Evolutionary conservation across 1,140 invertebrate genomes (phyloP).

Genomic region (Patella vulgata): DNA sequence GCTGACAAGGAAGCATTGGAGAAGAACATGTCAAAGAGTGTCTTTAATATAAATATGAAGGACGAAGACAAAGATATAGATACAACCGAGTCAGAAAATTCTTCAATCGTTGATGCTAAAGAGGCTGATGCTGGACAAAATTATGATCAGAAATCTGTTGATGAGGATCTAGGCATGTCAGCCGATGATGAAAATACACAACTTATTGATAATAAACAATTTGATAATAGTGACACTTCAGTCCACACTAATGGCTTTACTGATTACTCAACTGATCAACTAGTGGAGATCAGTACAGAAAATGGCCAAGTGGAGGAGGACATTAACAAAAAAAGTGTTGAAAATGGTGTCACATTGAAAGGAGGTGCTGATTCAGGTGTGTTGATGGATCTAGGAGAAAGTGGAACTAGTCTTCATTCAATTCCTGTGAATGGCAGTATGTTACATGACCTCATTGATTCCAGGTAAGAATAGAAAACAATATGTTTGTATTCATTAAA

Average conservation of each 20-base stretch:
- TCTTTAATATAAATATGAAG: conserved; percentile 10
- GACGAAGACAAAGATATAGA: conserved; percentile 41
- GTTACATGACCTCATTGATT: conserved; percentile 38
- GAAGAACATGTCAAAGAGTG: neutral
- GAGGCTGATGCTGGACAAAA: conserved; percentile 11
- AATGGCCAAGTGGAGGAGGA: conserved; percentile 14
- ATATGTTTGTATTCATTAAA: conserved; percentile 1
- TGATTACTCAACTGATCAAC: neutral
- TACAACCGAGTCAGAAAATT: conserved; percentile 20
- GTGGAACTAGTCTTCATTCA: neutral
- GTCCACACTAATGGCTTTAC: conserved; percentile 6
- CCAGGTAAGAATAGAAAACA: conserved; percentile 35
- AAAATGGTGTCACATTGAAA: conserved; percentile 13
- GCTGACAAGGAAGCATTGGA: conserved; percentile 11
- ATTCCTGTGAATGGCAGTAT: conserved; percentile 15
- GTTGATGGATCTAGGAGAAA: conserved; percentile 19
- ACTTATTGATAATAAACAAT: neutral
- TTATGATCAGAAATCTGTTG: too few relatives aligned
- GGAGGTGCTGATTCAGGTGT: conserved; percentile 3
- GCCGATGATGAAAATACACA: neutral
- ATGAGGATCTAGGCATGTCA: neutral
- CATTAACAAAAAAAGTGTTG: conserved; percentile 20
- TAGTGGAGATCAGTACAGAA: neutral
- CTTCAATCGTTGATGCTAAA: neutral
- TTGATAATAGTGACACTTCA: conserved; percentile 15